Evolutionary conservation across 2,888 invertebrate species (phyloP), one percentile per base, ranked within the genome.

Genomic region (Xestoiulus laeticollis): DNA sequence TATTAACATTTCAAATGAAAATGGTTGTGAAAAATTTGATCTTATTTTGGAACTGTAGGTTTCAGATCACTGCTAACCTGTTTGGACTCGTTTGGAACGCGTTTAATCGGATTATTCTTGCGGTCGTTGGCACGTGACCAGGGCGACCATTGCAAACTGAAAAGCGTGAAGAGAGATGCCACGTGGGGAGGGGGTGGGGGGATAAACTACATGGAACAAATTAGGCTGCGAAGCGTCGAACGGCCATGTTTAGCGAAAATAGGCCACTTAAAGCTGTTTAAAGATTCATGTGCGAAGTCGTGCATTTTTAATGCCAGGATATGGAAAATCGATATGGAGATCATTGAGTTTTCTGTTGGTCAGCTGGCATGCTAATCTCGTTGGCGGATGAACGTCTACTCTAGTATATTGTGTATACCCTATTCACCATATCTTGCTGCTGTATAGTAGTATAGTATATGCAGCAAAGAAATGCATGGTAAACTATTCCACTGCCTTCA

Each of bases 201-300:
- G 53, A 4, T 0, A 53, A 53, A 53, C 53, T 53, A 53, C 53
- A 53, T 53, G 4, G 53, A 53, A 53, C 53, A 53, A 53, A 53
- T 53, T 53, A 53, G 53, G 53, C 53, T 53, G 53, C 16, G 53
- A 53, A 53, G 53, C 53, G 53, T 53, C 53, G 53, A 53, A 53
- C 53, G 53, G 0, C 53, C 53, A 53, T 53, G 53, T 53, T 53
- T 53, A 53, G 53, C 19, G 53, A 53, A 44, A 53, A 53, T 53
- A 53, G 53, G 53, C 53, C 53, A 53, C 53, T 53, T 53, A 53
- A 53, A 53, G 53, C 53, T 53, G 53, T 53, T 53, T 53, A 53
- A 53, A 53, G 53, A 53, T 53, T 53, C 53, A 53, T 53, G 53
- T 53, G 53, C 53, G 53, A 53, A 53, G 16, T 53, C 53, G 53